Evolutionary conservation across 2,113 vertebrate species (phyloP).

Genomic region (Bungarus multicinctus): DNA sequence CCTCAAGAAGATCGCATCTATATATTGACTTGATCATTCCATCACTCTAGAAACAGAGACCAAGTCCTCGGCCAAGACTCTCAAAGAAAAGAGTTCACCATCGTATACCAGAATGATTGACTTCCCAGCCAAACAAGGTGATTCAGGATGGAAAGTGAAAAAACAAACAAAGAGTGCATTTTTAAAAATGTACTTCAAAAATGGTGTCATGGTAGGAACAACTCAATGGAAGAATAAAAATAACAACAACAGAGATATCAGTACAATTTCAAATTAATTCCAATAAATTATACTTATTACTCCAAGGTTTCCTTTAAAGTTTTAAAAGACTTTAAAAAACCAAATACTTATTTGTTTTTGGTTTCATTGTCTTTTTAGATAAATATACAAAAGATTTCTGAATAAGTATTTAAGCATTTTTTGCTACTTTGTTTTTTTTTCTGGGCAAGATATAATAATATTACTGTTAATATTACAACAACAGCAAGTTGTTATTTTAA

Average conservation of each 20-base stretch:
- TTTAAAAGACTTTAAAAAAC: not conserved
- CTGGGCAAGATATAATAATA: not conserved
- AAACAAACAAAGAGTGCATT: not conserved
- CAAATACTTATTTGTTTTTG: not conserved
- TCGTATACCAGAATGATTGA: not conserved
- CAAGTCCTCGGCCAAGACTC: not conserved
- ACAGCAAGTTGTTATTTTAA: not conserved
- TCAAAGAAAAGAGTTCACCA: not conserved
- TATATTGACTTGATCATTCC: not conserved
- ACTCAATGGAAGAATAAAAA: not conserved
- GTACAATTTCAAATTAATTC: not conserved
- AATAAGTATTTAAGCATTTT: not conserved
- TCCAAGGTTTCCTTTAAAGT: not conserved
- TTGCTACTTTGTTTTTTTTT: not conserved
- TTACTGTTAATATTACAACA: not conserved
- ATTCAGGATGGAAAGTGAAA: not conserved
- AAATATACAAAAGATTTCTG: not conserved
- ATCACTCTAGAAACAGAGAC: not conserved
- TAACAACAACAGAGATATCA: not conserved
- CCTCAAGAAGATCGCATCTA: not conserved
- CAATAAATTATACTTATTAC: not conserved
- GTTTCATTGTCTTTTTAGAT: not conserved
- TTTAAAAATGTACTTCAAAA: not conserved
- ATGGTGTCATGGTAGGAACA: not conserved
- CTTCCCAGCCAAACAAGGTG: not conserved